These are phyloP conservation scores for Brachionus rubens DNA, from an alignment of 1,140 invertebrate species.

Conservation along the genomic window DNA sequence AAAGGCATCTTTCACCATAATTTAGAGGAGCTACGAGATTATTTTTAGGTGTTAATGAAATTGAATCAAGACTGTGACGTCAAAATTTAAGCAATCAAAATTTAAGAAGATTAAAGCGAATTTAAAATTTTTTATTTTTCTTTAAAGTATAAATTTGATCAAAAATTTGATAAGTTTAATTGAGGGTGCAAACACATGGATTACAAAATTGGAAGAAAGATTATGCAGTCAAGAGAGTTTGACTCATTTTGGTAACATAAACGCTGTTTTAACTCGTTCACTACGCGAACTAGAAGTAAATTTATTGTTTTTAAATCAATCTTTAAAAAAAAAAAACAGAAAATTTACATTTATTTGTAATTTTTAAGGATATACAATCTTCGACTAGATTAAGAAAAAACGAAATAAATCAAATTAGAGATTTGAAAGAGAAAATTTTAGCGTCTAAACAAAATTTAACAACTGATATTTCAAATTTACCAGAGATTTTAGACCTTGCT, in stretches of 20 bases:
- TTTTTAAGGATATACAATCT: constrained; percentile 8
- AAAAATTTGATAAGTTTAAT: constrained; percentile 35
- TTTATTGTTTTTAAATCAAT: no score
- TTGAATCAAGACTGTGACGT: no score
- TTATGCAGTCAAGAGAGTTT: constrained; percentile 4
- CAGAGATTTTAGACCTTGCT: constrained; percentile 23
- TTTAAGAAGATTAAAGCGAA: neutral
- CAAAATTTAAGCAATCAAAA: no score
- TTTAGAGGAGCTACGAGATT: no score
- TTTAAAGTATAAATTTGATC: constrained; percentile 10
- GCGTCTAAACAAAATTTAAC: neutral
- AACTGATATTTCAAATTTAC: constrained; percentile 11
- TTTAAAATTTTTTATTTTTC: neutral
- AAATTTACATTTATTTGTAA: neutral
- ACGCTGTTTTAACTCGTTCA: neutral
- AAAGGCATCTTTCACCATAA: no score
- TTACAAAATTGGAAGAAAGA: constrained; percentile 12
- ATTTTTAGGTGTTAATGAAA: no score
- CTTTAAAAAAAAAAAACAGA: neutral
- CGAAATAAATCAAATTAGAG: constrained; percentile 16
- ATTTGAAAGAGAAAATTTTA: constrained; percentile 20
- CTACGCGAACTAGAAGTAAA: neutral
- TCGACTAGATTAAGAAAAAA: neutral
- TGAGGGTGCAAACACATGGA: neutral
- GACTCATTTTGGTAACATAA: neutral